A percentile compares a stretch with the other conserved stretches of the same genome.
Conservation (phyloP, 2,113 vertebrate species). For the Strix aluco region DNA sequence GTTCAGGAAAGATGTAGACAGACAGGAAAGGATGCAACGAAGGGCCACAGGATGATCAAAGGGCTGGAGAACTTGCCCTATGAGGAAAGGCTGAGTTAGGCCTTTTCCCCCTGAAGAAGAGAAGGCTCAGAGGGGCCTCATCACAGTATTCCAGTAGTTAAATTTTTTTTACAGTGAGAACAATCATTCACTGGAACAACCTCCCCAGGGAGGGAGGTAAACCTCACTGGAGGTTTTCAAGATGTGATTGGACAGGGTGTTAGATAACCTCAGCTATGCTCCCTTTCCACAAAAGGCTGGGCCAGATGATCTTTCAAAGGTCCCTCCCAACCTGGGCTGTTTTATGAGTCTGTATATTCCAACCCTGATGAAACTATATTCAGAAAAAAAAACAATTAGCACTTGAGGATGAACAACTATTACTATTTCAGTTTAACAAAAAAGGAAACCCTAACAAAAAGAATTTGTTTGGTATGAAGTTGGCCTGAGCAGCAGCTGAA, state of each 20-base stretch:
- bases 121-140: not conserved
- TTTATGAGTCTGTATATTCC: not conserved
- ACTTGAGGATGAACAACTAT: not conserved
- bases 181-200: not conserved
- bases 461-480: not conserved
- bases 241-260: fast-evolving
- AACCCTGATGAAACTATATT: not conserved
- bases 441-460: not conserved
- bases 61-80: not conserved
- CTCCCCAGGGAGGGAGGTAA: not conserved
- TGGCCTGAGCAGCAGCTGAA: not conserved
- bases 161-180: not conserved
- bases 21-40: not conserved
- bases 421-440: not conserved
- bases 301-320: not conserved
- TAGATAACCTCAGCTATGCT: not conserved
- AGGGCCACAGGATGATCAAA: not conserved
- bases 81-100: not conserved
- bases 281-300: not conserved
- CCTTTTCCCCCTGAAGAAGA: not conserved
- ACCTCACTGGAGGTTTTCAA: not conserved
- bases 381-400: not conserved
- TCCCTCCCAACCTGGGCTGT: not conserved
- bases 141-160: not conserved
- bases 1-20: not conserved